phyloP scores from a whole-genome alignment of 2,113 vertebrate species.

The Lichenostomus cassidix region DNA sequence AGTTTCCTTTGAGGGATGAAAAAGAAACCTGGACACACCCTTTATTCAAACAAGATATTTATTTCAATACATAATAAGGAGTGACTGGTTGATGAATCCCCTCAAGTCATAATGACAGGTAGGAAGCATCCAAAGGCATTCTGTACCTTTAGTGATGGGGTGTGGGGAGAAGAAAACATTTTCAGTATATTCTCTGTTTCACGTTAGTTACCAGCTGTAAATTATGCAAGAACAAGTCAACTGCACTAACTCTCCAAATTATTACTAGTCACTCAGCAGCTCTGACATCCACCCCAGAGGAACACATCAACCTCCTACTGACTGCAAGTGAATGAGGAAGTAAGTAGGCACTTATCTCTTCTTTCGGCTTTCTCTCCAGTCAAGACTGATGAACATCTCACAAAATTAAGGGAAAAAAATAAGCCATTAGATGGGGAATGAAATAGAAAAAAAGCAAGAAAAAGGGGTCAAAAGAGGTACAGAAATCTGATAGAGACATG shows the following conservation, averaged over 20 bases:
- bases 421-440: neutral
- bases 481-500: neutral
- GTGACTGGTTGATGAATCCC: neutral
- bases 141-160: neutral
- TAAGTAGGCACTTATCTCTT: constrained; percentile 61
- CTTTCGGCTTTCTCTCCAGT: constrained; percentile 25
- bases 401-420: constrained; percentile 32
- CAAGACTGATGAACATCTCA: constrained; percentile 31
- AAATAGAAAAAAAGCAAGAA: neutral
- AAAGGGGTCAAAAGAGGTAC: constrained; percentile 14
- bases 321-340: constrained; percentile 49
- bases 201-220: neutral
- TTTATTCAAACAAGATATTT: neutral
- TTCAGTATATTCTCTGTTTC: constrained; percentile 14
- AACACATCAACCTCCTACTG: constrained; percentile 62
- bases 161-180: neutral
- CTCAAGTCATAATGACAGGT: neutral
- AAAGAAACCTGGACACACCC: constrained; percentile 36
- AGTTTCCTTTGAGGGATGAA: constrained; percentile 32
- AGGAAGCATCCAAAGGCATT: neutral
- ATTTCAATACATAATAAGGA: neutral
- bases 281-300: constrained; percentile 64
- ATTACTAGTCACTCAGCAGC: constrained; percentile 60
- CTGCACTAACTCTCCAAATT: constrained; percentile 42
- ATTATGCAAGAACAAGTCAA: constrained; percentile 61